A percentile compares a stretch with the other conserved stretches of the same genome.
Conservation (phyloP, 64 coral and sea anemone species). For the Platygyra sinensis region DNA sequence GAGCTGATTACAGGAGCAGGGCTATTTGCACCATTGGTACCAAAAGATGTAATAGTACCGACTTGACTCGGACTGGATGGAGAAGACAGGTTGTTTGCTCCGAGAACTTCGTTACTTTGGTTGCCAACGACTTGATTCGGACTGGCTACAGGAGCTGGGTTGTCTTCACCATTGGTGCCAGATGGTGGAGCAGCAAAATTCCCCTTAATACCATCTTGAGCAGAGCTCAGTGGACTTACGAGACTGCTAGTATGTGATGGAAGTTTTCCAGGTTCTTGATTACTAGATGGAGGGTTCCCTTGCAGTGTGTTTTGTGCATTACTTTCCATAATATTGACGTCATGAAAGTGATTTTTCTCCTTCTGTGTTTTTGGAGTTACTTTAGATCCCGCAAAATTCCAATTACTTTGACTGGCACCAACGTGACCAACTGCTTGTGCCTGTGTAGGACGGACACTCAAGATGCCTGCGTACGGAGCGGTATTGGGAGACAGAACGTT, state of each 20-base stretch:
- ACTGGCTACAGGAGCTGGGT: background rate
- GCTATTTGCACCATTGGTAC: background rate
- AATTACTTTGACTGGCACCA: background rate
- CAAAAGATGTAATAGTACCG: background rate
- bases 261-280: background rate
- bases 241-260: background rate
- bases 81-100: no score
- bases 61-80: no score
- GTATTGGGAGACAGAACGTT: background rate
- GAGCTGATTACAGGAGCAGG: no score
- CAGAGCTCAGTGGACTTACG: background rate
- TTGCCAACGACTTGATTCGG: background rate
- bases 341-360: background rate
- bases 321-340: background rate
- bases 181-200: background rate
- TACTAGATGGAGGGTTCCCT: background rate
- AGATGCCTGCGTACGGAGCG: background rate
- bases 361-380: background rate
- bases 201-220: background rate
- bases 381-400: background rate
- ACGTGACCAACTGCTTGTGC: background rate
- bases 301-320: background rate
- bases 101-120: background rate
- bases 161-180: background rate
- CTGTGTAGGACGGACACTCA: background rate